Base-by-base conservation (phyloP, 2,888 invertebrate genomes). In the Cephus spinipes region DNA sequence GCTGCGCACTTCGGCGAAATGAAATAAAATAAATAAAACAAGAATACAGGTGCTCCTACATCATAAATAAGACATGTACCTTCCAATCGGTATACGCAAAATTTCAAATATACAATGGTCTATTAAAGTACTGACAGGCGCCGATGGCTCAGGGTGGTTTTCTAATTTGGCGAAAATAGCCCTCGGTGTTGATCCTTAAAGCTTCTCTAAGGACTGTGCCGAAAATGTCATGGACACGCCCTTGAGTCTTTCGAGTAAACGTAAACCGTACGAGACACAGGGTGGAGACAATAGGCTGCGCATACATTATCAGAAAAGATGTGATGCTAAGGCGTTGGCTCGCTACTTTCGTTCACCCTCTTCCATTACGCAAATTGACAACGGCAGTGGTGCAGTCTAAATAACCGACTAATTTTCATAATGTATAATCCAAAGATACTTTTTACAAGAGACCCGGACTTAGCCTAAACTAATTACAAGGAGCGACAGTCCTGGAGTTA, bases 351-450 rank as follows among this genome's bases (percentile, higher is more conserved):
- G 81, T 81, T 81, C 85, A 79, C 85, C 85, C 80, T 83, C 80
- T 81, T 84, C 89, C 86, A 88, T 88, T 88, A 88, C 85, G 85
- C 82, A 87, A 87, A 88, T 89, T 88, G 87, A 87, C 83, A 77
- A 77, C 73, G 79, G 83, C 83, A 82, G 84, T 80, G 83, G 81
- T 79, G 73, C 76, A 81, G 78, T 82, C 84, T 85, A 83, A 87
- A 85, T 85, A 85, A 83, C 82, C 81, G 83, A 81, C 85, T 88
- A 88, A 89, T 88, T 88, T 88, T 86, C 83, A 86, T 88, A 87
- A 89, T 88, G 88, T 80, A 82, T 32, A 55, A 55, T 23, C 23
- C 23, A 55, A 55, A 9, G 55, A 74, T 1, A 73, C 31, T 69
- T 34, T 34, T 35, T 77, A 77, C 12, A 73, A 11, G 31, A 23